These are phyloP conservation scores for Cettia cetti DNA, from an alignment of 2,113 vertebrate species.

Conservation along the genomic window DNA sequence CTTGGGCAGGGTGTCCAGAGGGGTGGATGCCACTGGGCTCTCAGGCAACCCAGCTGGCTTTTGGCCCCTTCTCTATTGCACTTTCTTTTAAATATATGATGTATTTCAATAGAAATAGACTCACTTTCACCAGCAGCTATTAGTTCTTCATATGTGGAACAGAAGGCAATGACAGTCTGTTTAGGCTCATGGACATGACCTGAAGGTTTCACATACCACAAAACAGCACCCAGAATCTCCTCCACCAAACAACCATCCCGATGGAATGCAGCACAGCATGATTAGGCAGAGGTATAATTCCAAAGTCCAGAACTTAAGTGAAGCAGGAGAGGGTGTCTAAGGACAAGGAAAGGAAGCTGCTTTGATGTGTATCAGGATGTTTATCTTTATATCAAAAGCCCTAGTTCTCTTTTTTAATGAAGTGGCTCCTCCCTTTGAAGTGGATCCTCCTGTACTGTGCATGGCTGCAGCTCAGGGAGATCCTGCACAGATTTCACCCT, in stretches of 20 bases:
- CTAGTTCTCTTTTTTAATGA: not conserved
- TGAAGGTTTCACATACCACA: not conserved
- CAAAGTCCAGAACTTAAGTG: not conserved
- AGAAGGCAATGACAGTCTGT: not conserved
- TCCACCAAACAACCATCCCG: fast-evolving
- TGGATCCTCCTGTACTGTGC: fast-evolving
- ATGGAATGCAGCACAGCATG: fast-evolving
- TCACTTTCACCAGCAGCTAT: not conserved
- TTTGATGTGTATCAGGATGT: constrained; percentile 23
- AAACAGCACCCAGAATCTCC: not conserved
- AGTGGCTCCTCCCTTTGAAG: not conserved
- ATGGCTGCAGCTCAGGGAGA: not conserved
- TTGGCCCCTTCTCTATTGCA: not conserved
- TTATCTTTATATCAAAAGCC: not conserved
- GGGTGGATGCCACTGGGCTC: too few relatives aligned
- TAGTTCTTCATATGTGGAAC: not conserved
- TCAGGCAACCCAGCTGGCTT: fast-evolving
- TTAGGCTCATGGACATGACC: not conserved
- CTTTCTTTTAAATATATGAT: not conserved
- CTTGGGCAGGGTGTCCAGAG: fast-evolving
- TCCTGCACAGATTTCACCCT: not conserved
- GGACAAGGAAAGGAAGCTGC: not conserved
- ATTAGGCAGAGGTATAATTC: not conserved
- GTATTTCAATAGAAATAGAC: not conserved
- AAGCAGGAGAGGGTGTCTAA: not conserved